Evolutionary conservation across 1,140 invertebrate genomes (phyloP).

Genomic region (Listronotus bonariensis): DNA sequence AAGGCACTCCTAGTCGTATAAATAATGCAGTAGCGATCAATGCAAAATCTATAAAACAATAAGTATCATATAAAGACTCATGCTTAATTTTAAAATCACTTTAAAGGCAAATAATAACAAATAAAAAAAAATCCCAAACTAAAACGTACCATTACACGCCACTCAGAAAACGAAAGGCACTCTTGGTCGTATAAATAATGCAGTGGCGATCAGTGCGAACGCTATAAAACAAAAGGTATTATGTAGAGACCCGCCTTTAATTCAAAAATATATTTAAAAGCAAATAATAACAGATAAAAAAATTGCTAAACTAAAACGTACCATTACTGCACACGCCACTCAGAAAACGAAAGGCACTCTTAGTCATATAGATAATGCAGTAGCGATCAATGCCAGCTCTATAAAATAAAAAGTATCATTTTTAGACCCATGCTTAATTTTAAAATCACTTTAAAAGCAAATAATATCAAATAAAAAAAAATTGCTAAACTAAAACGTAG

Average conservation of each 20-base stretch:
- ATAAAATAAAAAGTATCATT: too few relatives aligned
- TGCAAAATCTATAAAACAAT: constrained; percentile 6
- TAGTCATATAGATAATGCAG: too few relatives aligned
- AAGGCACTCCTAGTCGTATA: constrained; percentile 5
- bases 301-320: background rate
- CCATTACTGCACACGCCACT: too few relatives aligned
- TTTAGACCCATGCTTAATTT: too few relatives aligned
- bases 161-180: constrained; percentile 11
- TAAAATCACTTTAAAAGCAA: too few relatives aligned
- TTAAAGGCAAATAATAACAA: too few relatives aligned
- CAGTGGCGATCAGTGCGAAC: constrained; percentile 5
- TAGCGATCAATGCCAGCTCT: too few relatives aligned
- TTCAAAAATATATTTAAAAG: too few relatives aligned
- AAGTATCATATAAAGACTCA: constrained; percentile 15
- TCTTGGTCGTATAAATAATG: constrained; percentile 13
- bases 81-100: too few relatives aligned
- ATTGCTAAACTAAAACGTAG: background rate
- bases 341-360: too few relatives aligned
- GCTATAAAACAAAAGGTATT: constrained; percentile 17
- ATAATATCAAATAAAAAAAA: too few relatives aligned
- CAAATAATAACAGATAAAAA: too few relatives aligned
- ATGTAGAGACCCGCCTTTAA: constrained; percentile 4
- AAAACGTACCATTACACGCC: background rate
- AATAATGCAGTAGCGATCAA: constrained; percentile 19
- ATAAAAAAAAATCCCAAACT: background rate